A percentile compares a stretch with the other conserved stretches of the same genome.
Conservation (phyloP, 2,113 vertebrate genomes). For the Polyodon spathula region DNA sequence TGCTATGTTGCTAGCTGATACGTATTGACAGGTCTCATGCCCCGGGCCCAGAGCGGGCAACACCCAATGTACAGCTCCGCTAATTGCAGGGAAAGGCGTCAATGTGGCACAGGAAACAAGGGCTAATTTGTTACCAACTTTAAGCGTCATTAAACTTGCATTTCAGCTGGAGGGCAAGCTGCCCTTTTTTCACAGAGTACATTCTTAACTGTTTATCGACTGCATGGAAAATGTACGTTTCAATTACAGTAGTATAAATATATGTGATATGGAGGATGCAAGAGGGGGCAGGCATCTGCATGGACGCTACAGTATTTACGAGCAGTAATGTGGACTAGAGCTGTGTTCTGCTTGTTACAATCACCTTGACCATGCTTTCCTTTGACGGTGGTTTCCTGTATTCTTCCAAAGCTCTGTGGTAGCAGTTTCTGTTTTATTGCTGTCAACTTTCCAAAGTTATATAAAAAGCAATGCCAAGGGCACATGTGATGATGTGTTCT, state of each 20-base stretch:
- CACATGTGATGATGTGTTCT: background rate
- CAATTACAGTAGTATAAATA: no score
- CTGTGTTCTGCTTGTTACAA: no score
- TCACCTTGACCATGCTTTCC: no score
- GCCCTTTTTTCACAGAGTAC: background rate
- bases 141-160: conserved; percentile 1
- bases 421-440: no score
- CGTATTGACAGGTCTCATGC: background rate
- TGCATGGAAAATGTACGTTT: no score
- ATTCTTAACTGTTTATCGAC: background rate
- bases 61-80: conserved; percentile 3
- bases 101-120: background rate
- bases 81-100: conserved; percentile 6
- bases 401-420: no score
- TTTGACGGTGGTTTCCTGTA: no score
- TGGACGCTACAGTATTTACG: no score
- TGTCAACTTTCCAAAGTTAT: background rate
- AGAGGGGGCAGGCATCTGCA: no score
- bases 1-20: background rate
- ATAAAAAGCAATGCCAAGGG: background rate
- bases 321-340: no score
- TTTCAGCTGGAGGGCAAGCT: background rate
- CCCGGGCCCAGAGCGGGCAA: background rate
- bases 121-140: conserved; percentile 10
- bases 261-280: no score